Conservation (phyloP, 1,140 invertebrate genomes). For the Lysiphlebus fabarum region DNA sequence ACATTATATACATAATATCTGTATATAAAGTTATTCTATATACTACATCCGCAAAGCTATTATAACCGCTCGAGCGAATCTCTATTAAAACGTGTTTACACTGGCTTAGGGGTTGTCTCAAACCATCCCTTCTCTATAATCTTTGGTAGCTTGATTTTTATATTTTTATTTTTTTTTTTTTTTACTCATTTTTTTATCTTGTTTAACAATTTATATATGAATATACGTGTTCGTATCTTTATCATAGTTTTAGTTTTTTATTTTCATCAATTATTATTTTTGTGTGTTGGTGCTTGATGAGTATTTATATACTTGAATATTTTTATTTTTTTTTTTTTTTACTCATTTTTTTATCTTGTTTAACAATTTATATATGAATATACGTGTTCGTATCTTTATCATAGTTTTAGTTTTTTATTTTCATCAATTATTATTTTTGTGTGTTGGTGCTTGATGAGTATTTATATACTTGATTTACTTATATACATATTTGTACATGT, state of each 20-base stretch:
- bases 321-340: conserved; percentile 8
- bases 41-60: conserved; percentile 55
- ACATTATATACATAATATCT: too few species aligned
- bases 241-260: too few species aligned
- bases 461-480: neutral
- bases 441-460: too few species aligned
- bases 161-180: too few species aligned
- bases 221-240: too few species aligned
- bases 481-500: neutral
- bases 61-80: conserved; percentile 58
- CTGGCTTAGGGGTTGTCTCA: conserved; percentile 58
- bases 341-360: conserved; percentile 9
- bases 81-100: conserved; percentile 59
- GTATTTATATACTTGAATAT: too few species aligned
- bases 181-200: conserved; percentile 5
- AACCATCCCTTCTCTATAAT: conserved; percentile 40
- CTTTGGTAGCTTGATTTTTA: conserved; percentile 27
- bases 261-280: too few species aligned
- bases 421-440: too few species aligned
- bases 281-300: too few species aligned
- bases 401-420: too few species aligned
- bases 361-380: neutral
- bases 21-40: too few species aligned
- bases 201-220: neutral
- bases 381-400: too few species aligned